Base-by-base conservation (phyloP, 2,113 vertebrate species). In the Oncorhynchus kisutch region DNA sequence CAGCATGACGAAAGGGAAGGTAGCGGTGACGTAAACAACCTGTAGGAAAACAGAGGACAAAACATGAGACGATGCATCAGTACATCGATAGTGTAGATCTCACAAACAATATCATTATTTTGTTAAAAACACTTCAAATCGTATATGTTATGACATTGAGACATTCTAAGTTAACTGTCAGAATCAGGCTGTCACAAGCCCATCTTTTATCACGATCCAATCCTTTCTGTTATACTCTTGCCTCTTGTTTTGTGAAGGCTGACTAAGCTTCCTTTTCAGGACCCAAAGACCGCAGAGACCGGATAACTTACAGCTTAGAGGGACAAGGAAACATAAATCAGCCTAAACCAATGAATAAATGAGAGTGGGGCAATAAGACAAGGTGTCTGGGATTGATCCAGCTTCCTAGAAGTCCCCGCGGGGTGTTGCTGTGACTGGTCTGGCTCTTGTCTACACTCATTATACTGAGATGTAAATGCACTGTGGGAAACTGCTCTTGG, bases 11-110 rank as follows among this genome's bases (percentile, higher is more conserved):
- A 99, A 99, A 0, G 98, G 98, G 88, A 99, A 99, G 0, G 98
- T 99, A 83, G 98, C 98, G 0, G 98, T 99, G 92, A 99, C 92
- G 90, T 99, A 99, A 57, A 99, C 97, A 9, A 95, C 93, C 94
- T 95, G 70, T 8, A 18, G 64, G 13, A 13, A 25, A 0, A 77
- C 16, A 67, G 25, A 16, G 72, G 29, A 48, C 20, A 24, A 31
- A 34, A 29, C 14, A 1, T 0, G 39, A 39, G 39, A 39, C 39
- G 0, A 2, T 39, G 6, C 11, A 18, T 20, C 16, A 34, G 14
- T 25, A 9, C 65, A 67, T 14, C 12, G 3, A 27, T 3, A 5
- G 14, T 45, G 18, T 39, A 51, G 24, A n/a, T 51, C n/a, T 27
- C 65, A 29, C 18, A 69, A 14, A 69, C 31, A 39, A 29, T 11